Base-by-base conservation (phyloP, 2,797 vertebrate species). In the Pangasius macronema region DNA sequence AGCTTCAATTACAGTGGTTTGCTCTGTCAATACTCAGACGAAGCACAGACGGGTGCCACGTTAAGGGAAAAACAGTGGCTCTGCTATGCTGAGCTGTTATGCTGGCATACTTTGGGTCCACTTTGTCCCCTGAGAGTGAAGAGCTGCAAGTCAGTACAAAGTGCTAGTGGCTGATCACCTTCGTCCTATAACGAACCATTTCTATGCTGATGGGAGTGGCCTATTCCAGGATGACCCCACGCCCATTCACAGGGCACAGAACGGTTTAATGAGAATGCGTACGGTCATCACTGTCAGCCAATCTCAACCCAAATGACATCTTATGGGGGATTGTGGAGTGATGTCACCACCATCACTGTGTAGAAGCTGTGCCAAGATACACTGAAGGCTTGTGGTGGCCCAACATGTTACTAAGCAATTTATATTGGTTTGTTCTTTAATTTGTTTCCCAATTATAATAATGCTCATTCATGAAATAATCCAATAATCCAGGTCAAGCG, bases 11-110 rank as follows among this genome's bases (percentile, higher is more conserved):
- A 51, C 57, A 30, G 0, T 5, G 59, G 39, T 67, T 76, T 53
- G 27, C 36, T 51, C 70, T 93, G 89, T 91, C n/a, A 27, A 53
- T 90, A 73, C 76, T 92, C 84, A 85, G 72, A 68, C 36, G 30
- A 53, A 82, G 18, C 22, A 59, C 53, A 59, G 77, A 36, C 1
- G 53, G 5, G 10, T 39, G 33, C 20, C 53, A 39, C 22, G 13
- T 39, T 39, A 59, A 57, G 20, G 57, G 46, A 22, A 51, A 65
- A 49, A 55, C 63, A 83, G 49, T 36, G 65, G 46, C 46, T 83
- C 63, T 83, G 46, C 14, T 70, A 27, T 24, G 16, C n/a, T 67
- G 42, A 57, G 51, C 9, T 53, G 46, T 51, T 53, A 14, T 30
- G 1, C 24, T 63, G 57, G 57, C 27, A 81, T 82, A 9, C 16